These are phyloP conservation scores for Cladorhizidae sp. DNA, from an alignment of 37 sponge, comb jelly and placozoan genomes.

Conservation along the genomic window DNA sequence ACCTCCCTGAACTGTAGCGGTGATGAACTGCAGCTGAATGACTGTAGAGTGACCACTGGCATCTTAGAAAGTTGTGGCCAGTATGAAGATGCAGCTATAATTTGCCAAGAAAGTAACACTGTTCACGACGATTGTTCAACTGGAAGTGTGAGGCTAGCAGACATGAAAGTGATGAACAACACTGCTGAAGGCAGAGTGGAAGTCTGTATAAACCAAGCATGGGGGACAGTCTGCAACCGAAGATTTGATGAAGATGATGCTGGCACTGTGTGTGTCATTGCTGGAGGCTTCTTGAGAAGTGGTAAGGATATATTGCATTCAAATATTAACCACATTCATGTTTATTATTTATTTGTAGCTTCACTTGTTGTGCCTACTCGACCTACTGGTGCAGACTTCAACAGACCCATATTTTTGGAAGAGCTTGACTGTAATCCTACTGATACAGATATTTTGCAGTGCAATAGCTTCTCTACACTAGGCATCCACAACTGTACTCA, in stretches of 20 bases:
- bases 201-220: slow-evolving; percentile 59
- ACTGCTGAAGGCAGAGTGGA: slow-evolving; percentile 42
- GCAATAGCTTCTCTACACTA: slow-evolving; percentile 2
- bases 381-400: background rate
- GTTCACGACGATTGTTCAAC: slow-evolving; percentile 11
- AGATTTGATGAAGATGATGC: slow-evolving; percentile 29
- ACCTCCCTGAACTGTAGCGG: slow-evolving; percentile 15
- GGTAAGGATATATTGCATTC: slow-evolving; percentile 14
- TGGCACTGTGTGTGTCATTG: slow-evolving; percentile 22
- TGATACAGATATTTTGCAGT: slow-evolving; percentile 27
- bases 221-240: slow-evolving; percentile 52
- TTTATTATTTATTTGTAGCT: background rate
- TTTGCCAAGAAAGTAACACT: slow-evolving; percentile 35
- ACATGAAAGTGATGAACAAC: background rate
- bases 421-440: slow-evolving; percentile 11
- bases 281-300: slow-evolving; percentile 23
- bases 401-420: slow-evolving; percentile 34
- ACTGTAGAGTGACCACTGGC: slow-evolving; percentile 4
- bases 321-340: background rate
- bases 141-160: slow-evolving; percentile 38
- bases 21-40: background rate
- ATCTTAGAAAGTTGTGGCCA: background rate
- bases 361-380: background rate
- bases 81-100: slow-evolving; percentile 30
- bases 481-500: slow-evolving; percentile 22